Evolutionary conservation across 1,140 invertebrate species (phyloP).

Genomic region (Araneus ventricosus): DNA sequence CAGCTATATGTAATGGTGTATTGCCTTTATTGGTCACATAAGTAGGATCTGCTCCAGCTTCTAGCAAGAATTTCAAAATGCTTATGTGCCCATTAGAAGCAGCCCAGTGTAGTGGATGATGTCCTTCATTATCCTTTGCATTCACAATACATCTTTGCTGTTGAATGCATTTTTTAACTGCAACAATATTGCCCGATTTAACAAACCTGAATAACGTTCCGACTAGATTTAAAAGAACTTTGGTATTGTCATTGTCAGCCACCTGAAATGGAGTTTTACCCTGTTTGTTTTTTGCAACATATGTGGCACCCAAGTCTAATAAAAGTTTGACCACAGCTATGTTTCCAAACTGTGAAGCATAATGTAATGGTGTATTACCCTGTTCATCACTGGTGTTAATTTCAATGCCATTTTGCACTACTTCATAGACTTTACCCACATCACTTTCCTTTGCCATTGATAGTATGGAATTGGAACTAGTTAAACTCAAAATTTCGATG

Average conservation of each 20-base stretch:
- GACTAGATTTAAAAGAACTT: background rate
- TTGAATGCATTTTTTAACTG: background rate
- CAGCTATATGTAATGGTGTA: constrained; percentile 15
- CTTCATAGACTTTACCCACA: background rate
- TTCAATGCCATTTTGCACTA: background rate
- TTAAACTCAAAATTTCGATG: background rate
- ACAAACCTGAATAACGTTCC: background rate
- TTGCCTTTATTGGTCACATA: background rate
- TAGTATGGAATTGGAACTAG: background rate
- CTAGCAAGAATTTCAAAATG: background rate
- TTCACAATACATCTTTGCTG: background rate
- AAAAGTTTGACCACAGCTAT: background rate
- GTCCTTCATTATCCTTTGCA: background rate
- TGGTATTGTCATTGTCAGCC: background rate
- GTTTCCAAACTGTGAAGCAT: background rate
- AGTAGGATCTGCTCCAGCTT: background rate
- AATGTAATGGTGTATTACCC: background rate
- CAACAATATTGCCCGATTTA: background rate
- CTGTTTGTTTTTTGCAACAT: background rate
- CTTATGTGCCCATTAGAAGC: background rate
- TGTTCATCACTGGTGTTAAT: background rate
- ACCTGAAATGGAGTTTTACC: background rate
- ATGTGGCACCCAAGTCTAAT: background rate
- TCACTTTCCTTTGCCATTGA: too few relatives aligned
- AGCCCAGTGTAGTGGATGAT: constrained; percentile 2